These are phyloP conservation scores for Trissolcus brochymenae DNA, from an alignment of 2,888 invertebrate genomes.

Conservation along the genomic window DNA sequence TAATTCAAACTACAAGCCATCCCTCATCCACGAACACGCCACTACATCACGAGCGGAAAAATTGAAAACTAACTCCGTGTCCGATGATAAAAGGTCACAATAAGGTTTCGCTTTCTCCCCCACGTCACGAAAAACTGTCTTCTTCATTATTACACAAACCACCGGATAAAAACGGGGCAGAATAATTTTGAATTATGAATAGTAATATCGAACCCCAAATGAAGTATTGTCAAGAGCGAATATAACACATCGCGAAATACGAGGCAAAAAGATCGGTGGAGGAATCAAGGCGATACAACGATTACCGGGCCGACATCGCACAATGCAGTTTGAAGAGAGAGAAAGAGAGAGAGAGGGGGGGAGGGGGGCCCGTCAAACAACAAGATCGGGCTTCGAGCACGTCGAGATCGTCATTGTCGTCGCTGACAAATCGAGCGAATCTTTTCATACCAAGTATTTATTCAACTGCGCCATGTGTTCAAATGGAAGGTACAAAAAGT, in stretches of 20 bases:
- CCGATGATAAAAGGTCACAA: not conserved
- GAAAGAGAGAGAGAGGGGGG: too few relatives aligned
- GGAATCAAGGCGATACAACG: constrained; percentile 15
- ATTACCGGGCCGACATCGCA: constrained; percentile 16
- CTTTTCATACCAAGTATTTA: constrained; percentile 48
- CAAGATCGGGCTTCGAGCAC: constrained; percentile 13
- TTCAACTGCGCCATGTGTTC: constrained; percentile 49
- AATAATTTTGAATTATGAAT: constrained; percentile 22
- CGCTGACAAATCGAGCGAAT: constrained; percentile 54
- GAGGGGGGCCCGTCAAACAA: not conserved
- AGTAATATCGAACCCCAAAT: constrained; percentile 22
- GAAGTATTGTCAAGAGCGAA: constrained; percentile 8
- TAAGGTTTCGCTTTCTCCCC: constrained; percentile 4
- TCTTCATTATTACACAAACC: constrained; percentile 24
- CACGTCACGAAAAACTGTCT: constrained; percentile 19
- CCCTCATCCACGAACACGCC: too few relatives aligned
- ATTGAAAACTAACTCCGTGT: too few relatives aligned
- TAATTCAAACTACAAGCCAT: too few relatives aligned
- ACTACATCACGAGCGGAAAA: too few relatives aligned
- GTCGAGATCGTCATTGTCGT: constrained; percentile 39
- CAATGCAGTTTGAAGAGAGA: constrained; percentile 18
- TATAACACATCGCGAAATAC: constrained; percentile 5
- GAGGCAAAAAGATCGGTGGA: constrained; percentile 19
- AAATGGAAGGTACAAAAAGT: not conserved
- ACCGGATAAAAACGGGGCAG: not conserved